Evolutionary conservation across 2,113 vertebrate species (phyloP).

Genomic region (Microcebus ravelobensis): DNA sequence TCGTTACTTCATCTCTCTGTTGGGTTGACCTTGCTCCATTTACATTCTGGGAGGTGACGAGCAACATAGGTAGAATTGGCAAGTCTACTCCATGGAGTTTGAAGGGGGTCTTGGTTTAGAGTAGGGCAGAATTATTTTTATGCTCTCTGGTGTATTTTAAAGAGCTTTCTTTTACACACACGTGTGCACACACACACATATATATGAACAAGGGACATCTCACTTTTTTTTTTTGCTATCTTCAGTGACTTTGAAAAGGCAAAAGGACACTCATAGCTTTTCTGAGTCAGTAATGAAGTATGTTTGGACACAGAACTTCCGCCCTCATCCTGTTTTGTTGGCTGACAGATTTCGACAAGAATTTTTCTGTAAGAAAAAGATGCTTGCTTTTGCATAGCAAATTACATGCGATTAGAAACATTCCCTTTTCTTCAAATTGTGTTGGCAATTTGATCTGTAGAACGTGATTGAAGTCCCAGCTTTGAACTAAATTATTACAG

Average conservation of each 20-base stretch:
- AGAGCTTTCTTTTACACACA: background rate
- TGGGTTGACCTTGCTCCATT: background rate
- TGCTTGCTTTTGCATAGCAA: slow-evolving; percentile 50
- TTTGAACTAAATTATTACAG: slow-evolving; percentile 65
- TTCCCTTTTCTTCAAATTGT: slow-evolving; percentile 54
- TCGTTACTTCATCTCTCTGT: slow-evolving; percentile 50
- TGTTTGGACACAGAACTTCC: background rate
- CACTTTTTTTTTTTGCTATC: background rate
- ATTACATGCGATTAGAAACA: slow-evolving; percentile 71
- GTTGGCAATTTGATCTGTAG: slow-evolving; percentile 70
- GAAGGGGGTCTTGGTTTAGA: slow-evolving; percentile 1
- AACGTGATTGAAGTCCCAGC: slow-evolving; percentile 54
- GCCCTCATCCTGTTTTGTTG: background rate
- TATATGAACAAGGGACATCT: background rate
- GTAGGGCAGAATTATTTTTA: background rate
- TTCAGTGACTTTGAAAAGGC: background rate
- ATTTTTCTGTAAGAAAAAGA: slow-evolving; percentile 36
- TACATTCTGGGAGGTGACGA: background rate
- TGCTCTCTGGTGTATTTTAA: slow-evolving; percentile 14
- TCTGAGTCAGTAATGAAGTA: background rate
- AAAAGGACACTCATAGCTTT: background rate
- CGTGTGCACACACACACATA: no score
- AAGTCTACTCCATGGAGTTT: background rate
- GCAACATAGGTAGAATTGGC: background rate
- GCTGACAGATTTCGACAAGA: slow-evolving; percentile 28